Conservation (phyloP, 1,140 invertebrate species). For the Orussus abietinus region DNA sequence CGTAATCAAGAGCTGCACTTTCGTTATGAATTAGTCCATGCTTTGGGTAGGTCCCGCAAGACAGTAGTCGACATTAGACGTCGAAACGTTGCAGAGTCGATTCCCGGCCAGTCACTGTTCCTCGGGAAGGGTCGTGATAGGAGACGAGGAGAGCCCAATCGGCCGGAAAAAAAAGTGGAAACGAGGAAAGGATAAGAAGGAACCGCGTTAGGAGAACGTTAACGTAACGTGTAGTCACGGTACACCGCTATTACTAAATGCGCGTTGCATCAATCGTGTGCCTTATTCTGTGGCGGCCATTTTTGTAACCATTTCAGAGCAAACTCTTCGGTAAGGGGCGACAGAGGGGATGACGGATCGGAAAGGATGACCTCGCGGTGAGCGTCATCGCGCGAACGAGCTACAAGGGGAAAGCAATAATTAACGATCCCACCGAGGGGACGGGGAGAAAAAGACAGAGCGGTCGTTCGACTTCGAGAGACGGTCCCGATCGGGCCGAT, state of each 20-base stretch:
- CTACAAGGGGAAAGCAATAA: too few species aligned
- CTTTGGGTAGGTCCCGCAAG: conserved; percentile 28
- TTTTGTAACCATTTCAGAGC: conserved; percentile 46
- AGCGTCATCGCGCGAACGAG: too few species aligned
- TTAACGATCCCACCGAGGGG: too few species aligned
- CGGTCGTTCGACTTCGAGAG: too few species aligned
- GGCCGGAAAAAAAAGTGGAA: conserved; percentile 1
- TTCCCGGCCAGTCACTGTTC: conserved; percentile 21
- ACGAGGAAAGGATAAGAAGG: conserved; percentile 4
- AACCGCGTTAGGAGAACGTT: too few species aligned
- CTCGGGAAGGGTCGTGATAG: conserved; percentile 16
- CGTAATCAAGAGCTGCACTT: too few species aligned
- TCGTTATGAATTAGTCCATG: conserved; percentile 38
- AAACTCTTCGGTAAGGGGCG: conserved; percentile 7
- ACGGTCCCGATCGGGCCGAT: too few species aligned
- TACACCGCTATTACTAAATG: conserved; percentile 42
- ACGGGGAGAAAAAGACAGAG: too few species aligned
- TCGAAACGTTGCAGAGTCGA: too few species aligned
- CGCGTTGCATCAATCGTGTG: conserved; percentile 53
- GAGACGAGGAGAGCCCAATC: not conserved
- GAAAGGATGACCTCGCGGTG: too few species aligned
- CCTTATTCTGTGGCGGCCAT: conserved; percentile 53
- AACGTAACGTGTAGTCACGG: conserved; percentile 13
- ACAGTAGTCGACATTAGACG: too few species aligned
- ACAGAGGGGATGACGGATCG: too few species aligned